phyloP scores from a whole-genome alignment of 1,140 invertebrate genomes.

The Atta colombica region DNA sequence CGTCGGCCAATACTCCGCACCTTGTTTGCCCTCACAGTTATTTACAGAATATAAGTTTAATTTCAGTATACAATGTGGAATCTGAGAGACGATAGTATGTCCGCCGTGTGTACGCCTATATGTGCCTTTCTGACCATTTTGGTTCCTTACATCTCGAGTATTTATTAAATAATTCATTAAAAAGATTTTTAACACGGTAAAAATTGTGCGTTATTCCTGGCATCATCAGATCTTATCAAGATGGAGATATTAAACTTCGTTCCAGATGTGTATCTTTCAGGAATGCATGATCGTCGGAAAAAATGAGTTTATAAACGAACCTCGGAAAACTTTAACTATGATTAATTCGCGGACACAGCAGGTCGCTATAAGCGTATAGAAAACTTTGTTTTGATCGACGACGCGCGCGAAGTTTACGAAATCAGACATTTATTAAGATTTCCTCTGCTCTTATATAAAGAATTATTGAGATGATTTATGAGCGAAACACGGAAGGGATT shows the following conservation, averaged over 20 bases:
- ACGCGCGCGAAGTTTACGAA: conserved; percentile 54
- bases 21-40: conserved; percentile 50
- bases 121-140: neutral
- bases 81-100: conserved; percentile 20
- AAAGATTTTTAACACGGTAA: conserved; percentile 20
- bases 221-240: conserved; percentile 1
- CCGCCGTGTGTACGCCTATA: neutral
- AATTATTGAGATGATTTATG: conserved; percentile 57
- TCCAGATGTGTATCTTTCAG: conserved; percentile 21
- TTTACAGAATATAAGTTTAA: conserved; percentile 70
- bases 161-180: neutral
- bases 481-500: conserved; percentile 33
- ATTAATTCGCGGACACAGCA: conserved; percentile 61
- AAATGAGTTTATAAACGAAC: conserved; percentile 60
- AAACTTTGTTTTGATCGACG: conserved; percentile 60
- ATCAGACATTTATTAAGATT: conserved; percentile 58
- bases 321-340: conserved; percentile 47
- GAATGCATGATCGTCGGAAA: conserved; percentile 40
- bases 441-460: conserved; percentile 33
- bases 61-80: conserved; percentile 57
- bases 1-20: conserved; percentile 68
- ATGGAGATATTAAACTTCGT: conserved; percentile 47
- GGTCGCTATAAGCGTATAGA: conserved; percentile 40
- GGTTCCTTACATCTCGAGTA: neutral
- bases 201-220: conserved; percentile 38